These are phyloP conservation scores for Rhynchophorus ferrugineus DNA, from an alignment of 1,140 invertebrate genomes.

Conservation along the genomic window DNA sequence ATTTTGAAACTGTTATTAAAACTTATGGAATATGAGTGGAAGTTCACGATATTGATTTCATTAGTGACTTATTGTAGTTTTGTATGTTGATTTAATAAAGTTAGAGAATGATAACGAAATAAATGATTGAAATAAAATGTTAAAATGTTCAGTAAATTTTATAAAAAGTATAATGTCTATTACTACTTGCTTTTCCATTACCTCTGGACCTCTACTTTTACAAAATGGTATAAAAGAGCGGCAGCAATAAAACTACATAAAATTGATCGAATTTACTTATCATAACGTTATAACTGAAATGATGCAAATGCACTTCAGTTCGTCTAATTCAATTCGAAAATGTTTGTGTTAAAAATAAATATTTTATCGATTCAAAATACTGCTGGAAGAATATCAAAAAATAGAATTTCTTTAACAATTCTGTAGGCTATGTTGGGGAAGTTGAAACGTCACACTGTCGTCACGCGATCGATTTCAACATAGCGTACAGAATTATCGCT, in stretches of 20 bases:
- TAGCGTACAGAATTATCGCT: constrained; percentile 86
- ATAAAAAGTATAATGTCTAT: background rate
- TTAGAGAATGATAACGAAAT: too few relatives aligned
- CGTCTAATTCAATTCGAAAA: background rate
- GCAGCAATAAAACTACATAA: background rate
- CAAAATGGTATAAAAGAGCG: background rate
- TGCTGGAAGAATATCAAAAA: background rate
- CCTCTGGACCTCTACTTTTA: background rate
- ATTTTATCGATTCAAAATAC: too few relatives aligned
- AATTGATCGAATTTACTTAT: too few relatives aligned
- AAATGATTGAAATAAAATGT: too few relatives aligned
- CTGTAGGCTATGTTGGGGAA: constrained; percentile 29
- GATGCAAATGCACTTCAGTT: too few relatives aligned
- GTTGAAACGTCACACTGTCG: constrained; percentile 64
- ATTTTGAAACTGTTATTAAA: too few relatives aligned
- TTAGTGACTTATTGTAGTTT: too few relatives aligned
- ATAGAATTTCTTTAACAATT: constrained; percentile 24
- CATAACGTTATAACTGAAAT: too few relatives aligned
- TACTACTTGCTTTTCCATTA: background rate
- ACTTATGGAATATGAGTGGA: too few relatives aligned
- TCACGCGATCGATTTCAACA: constrained; percentile 80
- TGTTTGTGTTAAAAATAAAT: too few relatives aligned
- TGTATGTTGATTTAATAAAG: too few relatives aligned
- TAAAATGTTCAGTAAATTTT: constrained; percentile 20
- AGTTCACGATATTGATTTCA: too few relatives aligned